These are phyloP conservation scores for Leptinotarsa tumamoca DNA, from an alignment of 2,888 invertebrate species.

Conservation along the genomic window DNA sequence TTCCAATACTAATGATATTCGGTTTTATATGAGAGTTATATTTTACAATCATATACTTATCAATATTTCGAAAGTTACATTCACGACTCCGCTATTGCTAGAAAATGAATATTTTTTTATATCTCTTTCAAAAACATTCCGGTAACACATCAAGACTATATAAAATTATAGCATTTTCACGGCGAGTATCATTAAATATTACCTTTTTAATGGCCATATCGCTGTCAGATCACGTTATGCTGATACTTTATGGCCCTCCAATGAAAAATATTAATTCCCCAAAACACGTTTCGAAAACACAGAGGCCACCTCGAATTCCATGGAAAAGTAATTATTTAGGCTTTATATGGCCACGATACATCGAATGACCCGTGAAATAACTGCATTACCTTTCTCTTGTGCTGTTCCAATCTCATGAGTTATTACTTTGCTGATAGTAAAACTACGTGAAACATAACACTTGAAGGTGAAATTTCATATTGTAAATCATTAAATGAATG, in stretches of 20 bases:
- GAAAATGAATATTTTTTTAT: not conserved
- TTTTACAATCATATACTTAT: no score
- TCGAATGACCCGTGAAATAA: constrained; percentile 8
- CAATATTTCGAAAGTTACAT: no score
- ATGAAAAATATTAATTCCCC: constrained; percentile 8
- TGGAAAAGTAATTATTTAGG: constrained; percentile 25
- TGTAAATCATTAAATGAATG: not conserved
- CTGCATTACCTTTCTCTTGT: constrained; percentile 3
- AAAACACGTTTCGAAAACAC: constrained; percentile 10
- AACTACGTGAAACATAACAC: no score
- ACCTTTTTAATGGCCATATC: constrained; percentile 11
- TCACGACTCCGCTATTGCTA: not conserved
- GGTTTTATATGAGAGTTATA: no score
- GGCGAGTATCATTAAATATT: not conserved
- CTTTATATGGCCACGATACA: constrained; percentile 23
- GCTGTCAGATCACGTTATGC: constrained; percentile 2
- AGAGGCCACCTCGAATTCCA: constrained; percentile 12
- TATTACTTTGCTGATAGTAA: not conserved
- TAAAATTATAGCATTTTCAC: not conserved
- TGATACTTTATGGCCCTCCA: not conserved
- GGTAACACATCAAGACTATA: not conserved
- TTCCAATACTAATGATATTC: no score
- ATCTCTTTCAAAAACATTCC: not conserved
- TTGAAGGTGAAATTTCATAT: no score
- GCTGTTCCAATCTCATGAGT: constrained; percentile 1